A percentile compares a stretch with the other conserved stretches of the same genome.
Conservation (phyloP, 23 tunicate species). For the Trididemnum clinides region DNA sequence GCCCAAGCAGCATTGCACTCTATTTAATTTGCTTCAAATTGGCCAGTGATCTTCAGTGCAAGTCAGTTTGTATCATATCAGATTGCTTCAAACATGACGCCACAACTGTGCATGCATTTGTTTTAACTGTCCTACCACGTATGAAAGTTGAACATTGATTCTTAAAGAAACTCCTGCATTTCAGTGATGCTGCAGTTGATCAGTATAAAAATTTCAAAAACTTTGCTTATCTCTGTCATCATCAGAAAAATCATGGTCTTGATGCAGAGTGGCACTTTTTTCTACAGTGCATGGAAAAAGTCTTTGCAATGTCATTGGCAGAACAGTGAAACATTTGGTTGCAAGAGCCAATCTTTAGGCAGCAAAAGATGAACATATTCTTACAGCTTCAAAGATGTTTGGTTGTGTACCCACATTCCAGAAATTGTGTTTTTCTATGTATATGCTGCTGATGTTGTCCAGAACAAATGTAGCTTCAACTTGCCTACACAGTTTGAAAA, state of each 20-base stretch:
- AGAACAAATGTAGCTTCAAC: too few species aligned
- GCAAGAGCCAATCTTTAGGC: background rate
- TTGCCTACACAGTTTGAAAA: too few species aligned
- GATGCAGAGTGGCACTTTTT: background rate
- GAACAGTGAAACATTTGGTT: background rate
- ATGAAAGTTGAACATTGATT: background rate
- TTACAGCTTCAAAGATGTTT: too few species aligned
- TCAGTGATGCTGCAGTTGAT: background rate
- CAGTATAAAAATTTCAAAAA: background rate
- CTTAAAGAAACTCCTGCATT: background rate
- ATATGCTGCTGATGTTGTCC: too few species aligned
- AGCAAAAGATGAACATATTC: too few species aligned
- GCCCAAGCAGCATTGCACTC: too few species aligned
- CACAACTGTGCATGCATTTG: background rate
- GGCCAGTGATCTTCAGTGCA: too few species aligned
- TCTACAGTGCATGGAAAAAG: background rate
- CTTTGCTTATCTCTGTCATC: background rate
- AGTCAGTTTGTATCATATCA: too few species aligned
- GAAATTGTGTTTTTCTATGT: too few species aligned
- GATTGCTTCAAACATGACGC: too few species aligned
- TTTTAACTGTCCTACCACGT: background rate
- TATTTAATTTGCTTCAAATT: too few species aligned
- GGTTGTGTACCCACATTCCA: too few species aligned
- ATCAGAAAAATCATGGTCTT: background rate
- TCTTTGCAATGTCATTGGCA: background rate